Evolutionary conservation across 2,888 invertebrate species (phyloP), one percentile per base, ranked within the genome.

Genomic region (Megalurothrips usitatus): DNA sequence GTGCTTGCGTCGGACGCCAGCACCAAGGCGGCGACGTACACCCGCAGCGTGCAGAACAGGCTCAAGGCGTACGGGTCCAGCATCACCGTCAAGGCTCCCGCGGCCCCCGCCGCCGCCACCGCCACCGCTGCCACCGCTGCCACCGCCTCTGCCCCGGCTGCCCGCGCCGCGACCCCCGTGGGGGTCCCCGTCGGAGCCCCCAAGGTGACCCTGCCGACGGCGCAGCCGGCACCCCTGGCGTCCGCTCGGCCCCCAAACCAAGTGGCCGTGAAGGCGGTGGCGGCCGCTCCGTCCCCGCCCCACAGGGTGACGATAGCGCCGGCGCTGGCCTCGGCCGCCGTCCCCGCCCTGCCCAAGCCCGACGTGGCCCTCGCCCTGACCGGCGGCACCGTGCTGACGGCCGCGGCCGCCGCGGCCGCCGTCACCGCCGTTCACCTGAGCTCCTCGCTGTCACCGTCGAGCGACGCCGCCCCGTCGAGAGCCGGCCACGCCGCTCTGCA

Each of bases 31-130:
- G 90, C 91, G 0, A 93, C 92, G 81, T 96, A 96, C 85, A 92
- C 94, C 81, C 94, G 93, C 82, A 94, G 94, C 0, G 93, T 95
- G 1, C 93, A 94, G 83, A 94, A 93, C 85, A 89, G 96, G 79
- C 87, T 95, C 12, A 90, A 92, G 79, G 93, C 95, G 0, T 95
- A 93, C 85, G 95, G 95, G 81, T 88, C 88, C 48, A 75, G 47
- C 79, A 26, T 63, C 79, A 49, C 26, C 81, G 10, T 80, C 58
- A 78, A 80, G 79, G 58, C 80, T 63, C 47, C 79, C 26, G 1
- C 78, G 47, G 19, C 43, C n/a, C 1, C 23, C 63, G 79, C 47
- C 12, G 63, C 79, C 17, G 47, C 81, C 19, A 6, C 79, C 3
- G n/a, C 68, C 43, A n/a, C 26, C n/a, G 23, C 79, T 0, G 34